phyloP scores from a whole-genome alignment of 2,888 invertebrate species.

The Trissoscelio sp. region DNA sequence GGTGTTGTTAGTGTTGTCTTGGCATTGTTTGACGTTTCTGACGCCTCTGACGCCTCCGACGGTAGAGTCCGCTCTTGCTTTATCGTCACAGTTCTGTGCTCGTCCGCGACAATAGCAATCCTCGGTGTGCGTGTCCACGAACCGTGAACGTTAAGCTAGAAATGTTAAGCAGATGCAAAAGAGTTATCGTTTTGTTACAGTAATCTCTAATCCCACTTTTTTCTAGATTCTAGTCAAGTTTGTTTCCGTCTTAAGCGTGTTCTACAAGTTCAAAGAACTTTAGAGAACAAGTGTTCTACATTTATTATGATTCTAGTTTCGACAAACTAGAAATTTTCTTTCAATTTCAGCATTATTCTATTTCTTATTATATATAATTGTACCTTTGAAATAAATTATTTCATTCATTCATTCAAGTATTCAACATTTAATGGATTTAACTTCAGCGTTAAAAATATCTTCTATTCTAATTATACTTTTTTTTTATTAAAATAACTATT shows the following conservation, averaged over 20 bases:
- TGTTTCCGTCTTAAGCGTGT: conserved; percentile 18
- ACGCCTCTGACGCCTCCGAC: too few species aligned
- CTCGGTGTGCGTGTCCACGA: conserved; percentile 34
- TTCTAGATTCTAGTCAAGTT: conserved; percentile 6
- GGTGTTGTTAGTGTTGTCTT: conserved; percentile 16
- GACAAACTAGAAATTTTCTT: too few species aligned
- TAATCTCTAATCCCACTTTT: conserved; percentile 39
- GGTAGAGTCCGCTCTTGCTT: conserved; percentile 33
- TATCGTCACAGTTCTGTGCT: conserved; percentile 59
- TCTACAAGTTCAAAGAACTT: conserved; percentile 50
- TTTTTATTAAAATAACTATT: too few species aligned
- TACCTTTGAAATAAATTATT: too few species aligned
- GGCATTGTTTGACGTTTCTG: conserved; percentile 13
- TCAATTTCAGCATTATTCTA: too few species aligned
- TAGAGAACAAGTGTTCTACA: conserved; percentile 7
- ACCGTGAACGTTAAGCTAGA: conserved; percentile 59
- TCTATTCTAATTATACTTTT: too few species aligned
- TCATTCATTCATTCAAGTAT: too few species aligned
- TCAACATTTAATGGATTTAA: too few species aligned
- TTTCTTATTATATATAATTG: too few species aligned
- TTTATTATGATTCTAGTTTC: too few species aligned
- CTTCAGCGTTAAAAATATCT: too few species aligned
- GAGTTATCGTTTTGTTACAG: conserved; percentile 57
- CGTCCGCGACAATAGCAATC: conserved; percentile 55
- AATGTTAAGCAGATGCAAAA: conserved; percentile 63